Percentiles rank a stretch among this genome's conserved stretches.
Conservation (phyloP, 2,113 vertebrate genomes). For the human (Homo sapiens) region GRCh38 chr16:72775001-72775500, state of each 20-base stretch:
- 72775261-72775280: background rate
- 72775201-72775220: background rate
- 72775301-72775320: background rate
- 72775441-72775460: background rate
- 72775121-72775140: background rate
- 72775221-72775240: slow-evolving; percentile 1
- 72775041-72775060: background rate
- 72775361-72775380: background rate
- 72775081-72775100: background rate
- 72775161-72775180: background rate
- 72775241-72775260: background rate
- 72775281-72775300: background rate
- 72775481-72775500: background rate
- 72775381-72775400: background rate
- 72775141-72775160: background rate
- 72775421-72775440: background rate
- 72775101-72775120: background rate
- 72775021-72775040: background rate
- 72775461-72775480: slow-evolving; percentile 18
- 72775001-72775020: background rate
- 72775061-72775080: background rate
- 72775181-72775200: background rate
- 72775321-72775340: background rate
- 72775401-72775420: background rate
- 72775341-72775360: background rate